A percentile compares a stretch with the other conserved stretches of the same genome.
Conservation (phyloP, 1,140 invertebrate species). For the Pinna nobilis region DNA sequence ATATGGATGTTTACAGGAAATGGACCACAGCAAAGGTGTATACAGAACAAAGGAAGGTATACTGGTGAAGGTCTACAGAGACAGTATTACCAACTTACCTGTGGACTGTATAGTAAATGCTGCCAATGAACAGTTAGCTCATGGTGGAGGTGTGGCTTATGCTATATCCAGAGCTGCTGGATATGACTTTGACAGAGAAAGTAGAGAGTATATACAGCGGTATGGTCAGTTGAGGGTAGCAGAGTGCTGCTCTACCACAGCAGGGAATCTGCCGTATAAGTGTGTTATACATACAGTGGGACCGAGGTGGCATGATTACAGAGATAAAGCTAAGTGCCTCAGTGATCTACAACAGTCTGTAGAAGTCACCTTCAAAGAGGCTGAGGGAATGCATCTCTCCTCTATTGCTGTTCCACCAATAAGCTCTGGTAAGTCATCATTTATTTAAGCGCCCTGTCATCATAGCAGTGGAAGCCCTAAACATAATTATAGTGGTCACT, state of each 20-base stretch:
- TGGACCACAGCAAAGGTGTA: no score
- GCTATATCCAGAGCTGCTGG: conserved; percentile 79
- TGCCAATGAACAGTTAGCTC: conserved; percentile 86
- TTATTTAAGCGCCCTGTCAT: no score
- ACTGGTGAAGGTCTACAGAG: conserved; percentile 67
- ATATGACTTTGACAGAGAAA: conserved; percentile 40
- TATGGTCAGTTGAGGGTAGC: conserved; percentile 42
- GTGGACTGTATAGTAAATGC: conserved; percentile 94
- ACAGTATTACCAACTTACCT: conserved; percentile 89
- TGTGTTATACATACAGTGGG: conserved; percentile 57
- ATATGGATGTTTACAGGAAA: no score
- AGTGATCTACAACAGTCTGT: conserved; percentile 9
- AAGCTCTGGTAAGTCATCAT: conserved; percentile 22
- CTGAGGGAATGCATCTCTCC: background rate
- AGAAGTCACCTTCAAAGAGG: conserved; percentile 12
- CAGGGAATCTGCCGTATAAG: conserved; percentile 48
- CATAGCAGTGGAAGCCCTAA: no score
- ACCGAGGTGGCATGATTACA: conserved; percentile 43
- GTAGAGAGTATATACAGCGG: conserved; percentile 41
- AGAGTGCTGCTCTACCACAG: conserved; percentile 44
- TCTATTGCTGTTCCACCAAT: conserved; percentile 19
- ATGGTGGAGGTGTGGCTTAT: conserved; percentile 90
- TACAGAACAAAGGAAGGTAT: conserved; percentile 27
- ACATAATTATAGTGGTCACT: no score
- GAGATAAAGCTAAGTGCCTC: conserved; percentile 25